Base-by-base conservation (phyloP, 2,113 vertebrate genomes). In the Ammodytes dubius region DNA sequence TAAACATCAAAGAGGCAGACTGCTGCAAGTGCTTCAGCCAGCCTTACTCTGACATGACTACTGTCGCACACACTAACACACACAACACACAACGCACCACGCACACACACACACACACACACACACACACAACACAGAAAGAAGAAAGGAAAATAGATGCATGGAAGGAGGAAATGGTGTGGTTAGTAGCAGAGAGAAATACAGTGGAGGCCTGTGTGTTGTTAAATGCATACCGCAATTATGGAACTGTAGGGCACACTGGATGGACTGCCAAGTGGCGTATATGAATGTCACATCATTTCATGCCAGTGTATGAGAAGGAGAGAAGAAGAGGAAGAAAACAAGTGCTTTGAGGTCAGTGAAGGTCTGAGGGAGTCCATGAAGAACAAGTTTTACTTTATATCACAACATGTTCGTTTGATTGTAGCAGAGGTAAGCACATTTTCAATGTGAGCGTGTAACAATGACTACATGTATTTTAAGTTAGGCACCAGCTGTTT, bases 1-100 rank as follows among this genome's bases (percentile, higher is more conserved):
- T 91, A 82, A 87, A 89, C 94, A 91, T 95, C 92, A 94, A 95
- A 93, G 92, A 83, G 84, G 74, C 81, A 84, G 87, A 92, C 83
- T 92, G 86, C 92, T 92, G 91, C 77, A 84, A 90, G 86, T 83
- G 88, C 86, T 90, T 87, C 90, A 90, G 85, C 88, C 81, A 77
- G 83, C 72, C 78, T 88, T 84, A 84, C 90, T 90, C 85, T 92
- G 91, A 94, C 91, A 90, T 74, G 82, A 88, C 86, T 75, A 81
- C 91, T 89, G 84, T 86, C 77, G 64, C 81, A 85, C 74, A 76
- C 37, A 46, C 40, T 27, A 27, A n/a, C 37, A 42, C 58, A 70
- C 2, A 76, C n/a, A 75, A n/a, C n/a, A n/a, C n/a, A n/a, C n/a
- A n/a, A n/a, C n/a, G n/a, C n/a, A n/a, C n/a, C n/a, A n/a, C n/a